These are phyloP conservation scores for Panagrolaimus sp. DNA, from an alignment of 1,140 invertebrate genomes.

Conservation along the genomic window DNA sequence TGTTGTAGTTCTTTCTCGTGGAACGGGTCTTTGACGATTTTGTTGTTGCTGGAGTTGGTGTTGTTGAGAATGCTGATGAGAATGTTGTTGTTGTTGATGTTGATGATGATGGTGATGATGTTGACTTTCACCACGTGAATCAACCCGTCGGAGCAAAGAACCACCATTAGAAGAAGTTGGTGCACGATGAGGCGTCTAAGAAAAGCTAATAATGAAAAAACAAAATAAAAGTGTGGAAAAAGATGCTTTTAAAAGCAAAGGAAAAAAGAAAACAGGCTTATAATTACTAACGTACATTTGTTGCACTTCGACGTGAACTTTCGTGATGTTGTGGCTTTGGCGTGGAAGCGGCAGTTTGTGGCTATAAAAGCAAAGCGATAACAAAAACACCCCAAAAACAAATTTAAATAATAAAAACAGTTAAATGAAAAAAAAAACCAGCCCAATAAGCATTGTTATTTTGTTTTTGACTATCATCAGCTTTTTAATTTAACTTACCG, in stretches of 20 bases:
- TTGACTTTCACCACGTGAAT: not conserved
- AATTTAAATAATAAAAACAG: not conserved
- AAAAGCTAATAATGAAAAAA: constrained; percentile 13
- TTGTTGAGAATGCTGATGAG: no score
- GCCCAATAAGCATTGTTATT: no score
- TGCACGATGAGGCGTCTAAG: constrained; percentile 3
- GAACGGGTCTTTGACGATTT: constrained; percentile 15
- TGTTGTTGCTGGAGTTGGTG: no score
- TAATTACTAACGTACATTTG: constrained; percentile 7
- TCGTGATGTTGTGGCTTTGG: constrained; percentile 19
- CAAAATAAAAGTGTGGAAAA: not conserved
- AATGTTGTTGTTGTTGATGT: not conserved
- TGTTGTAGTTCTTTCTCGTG: constrained; percentile 2
- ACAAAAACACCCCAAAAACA: constrained; percentile 6
- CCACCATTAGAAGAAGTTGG: not conserved
- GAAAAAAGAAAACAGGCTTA: not conserved
- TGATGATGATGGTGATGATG: constrained; percentile 7
- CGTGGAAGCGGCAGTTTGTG: constrained; percentile 17
- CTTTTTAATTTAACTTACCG: constrained; percentile 12
- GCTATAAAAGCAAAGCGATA: constrained; percentile 12
- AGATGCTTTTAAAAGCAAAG: not conserved
- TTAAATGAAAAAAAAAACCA: no score
- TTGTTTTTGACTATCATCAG: no score
- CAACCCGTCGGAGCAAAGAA: constrained; percentile 1
- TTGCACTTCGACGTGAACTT: constrained; percentile 17